A percentile compares a stretch with the other conserved stretches of the same genome.
Evolutionary conservation across 2,797 vertebrate species (phyloP).

Genomic region (Emydoidea blandingii): DNA sequence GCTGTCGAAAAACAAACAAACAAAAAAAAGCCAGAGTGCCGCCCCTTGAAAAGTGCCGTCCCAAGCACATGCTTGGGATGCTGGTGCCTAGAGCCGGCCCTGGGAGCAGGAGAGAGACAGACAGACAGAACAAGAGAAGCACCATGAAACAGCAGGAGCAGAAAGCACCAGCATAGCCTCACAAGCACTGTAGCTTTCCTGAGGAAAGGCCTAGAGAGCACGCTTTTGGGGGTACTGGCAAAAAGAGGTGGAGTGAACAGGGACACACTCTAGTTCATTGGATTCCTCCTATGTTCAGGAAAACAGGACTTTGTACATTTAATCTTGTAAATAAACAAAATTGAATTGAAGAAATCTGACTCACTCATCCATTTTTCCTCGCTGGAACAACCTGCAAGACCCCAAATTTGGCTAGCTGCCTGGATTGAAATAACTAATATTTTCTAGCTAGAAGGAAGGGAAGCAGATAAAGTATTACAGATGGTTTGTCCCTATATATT

Average conservation of each 20-base stretch:
- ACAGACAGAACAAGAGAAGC: background rate
- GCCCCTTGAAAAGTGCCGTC: no score
- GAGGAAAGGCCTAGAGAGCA: no score
- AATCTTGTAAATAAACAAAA: background rate
- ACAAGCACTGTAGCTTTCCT: no score
- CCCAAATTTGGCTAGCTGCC: background rate
- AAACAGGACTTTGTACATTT: background rate
- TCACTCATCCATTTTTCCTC: background rate
- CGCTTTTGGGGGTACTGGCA: background rate
- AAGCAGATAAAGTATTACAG: background rate
- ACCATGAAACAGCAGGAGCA: background rate
- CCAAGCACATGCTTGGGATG: no score
- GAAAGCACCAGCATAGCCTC: background rate
- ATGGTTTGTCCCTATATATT: background rate
- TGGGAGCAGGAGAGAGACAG: no score
- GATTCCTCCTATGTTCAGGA: background rate
- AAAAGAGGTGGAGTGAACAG: background rate
- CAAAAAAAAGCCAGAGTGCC: no score
- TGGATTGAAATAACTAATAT: background rate
- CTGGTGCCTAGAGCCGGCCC: no score
- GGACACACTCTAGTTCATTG: background rate
- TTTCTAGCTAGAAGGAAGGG: background rate
- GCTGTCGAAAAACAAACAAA: no score
- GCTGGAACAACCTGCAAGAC: background rate
- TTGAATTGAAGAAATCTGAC: background rate